Conservation (phyloP, 30 jellyfish, hydroid and myxozoan genomes). For the Chironex yamaguchii region DNA sequence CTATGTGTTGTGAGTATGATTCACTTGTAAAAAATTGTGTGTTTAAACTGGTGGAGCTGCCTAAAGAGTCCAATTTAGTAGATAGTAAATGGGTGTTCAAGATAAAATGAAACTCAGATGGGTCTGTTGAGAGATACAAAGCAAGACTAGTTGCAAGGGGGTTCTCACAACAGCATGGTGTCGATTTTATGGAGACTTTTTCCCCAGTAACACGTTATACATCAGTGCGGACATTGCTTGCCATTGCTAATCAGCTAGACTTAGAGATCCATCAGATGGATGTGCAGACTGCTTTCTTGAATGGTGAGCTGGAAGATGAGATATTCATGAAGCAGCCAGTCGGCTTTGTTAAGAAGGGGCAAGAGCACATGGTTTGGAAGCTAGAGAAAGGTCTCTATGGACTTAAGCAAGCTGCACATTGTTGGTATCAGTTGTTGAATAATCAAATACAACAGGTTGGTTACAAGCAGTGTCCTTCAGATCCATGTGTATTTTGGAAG, state of each 20-base stretch:
- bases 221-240: not conserved
- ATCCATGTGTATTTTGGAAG: not conserved
- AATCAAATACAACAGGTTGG: not conserved
- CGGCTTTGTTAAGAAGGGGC: not conserved
- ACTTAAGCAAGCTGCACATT: not conserved
- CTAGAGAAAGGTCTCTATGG: not conserved
- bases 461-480: not conserved
- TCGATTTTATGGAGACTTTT: not conserved
- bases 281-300: not conserved
- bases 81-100: not conserved
- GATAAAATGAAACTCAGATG: not conserved
- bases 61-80: not conserved
- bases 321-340: not conserved
- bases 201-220: not conserved
- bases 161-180: not conserved
- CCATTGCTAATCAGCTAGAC: not conserved
- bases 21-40: not conserved
- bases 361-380: not conserved
- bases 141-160: not conserved
- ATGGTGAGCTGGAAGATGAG: not conserved
- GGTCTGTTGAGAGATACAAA: not conserved
- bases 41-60: not conserved
- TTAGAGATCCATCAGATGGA: not conserved
- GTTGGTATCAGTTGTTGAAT: not conserved
- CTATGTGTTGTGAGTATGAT: not conserved